These are phyloP conservation scores for Sciurus carolinensis DNA, from an alignment of 2,797 vertebrate genomes.

Conservation along the genomic window DNA sequence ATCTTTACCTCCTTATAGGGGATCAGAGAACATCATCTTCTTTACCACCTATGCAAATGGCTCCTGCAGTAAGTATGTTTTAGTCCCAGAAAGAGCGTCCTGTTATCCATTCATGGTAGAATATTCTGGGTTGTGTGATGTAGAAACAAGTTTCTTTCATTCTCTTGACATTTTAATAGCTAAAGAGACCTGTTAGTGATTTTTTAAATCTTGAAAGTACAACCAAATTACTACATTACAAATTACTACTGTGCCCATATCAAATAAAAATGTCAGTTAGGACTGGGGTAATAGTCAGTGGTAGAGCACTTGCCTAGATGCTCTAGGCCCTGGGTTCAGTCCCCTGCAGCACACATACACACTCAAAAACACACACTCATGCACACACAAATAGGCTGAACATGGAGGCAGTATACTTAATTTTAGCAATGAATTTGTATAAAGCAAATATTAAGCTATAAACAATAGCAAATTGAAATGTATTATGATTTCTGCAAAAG, in stretches of 20 bases:
- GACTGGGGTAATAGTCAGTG: neutral
- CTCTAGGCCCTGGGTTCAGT: neutral
- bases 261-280: slow-evolving; percentile 21
- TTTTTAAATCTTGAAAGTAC: slow-evolving; percentile 62
- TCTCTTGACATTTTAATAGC: slow-evolving; percentile 25
- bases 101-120: neutral
- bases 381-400: too few species aligned
- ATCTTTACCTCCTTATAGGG: slow-evolving; percentile 90
- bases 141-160: slow-evolving; percentile 33
- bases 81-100: slow-evolving; percentile 32
- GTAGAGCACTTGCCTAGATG: neutral
- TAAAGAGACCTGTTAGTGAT: slow-evolving; percentile 53
- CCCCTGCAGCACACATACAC: neutral
- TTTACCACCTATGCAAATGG: slow-evolving; percentile 93
- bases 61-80: slow-evolving; percentile 95
- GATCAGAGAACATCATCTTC: slow-evolving; percentile 91
- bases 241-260: neutral
- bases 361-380: too few species aligned
- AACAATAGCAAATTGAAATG: slow-evolving; percentile 14
- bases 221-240: slow-evolving; percentile 27
- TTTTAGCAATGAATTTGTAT: neutral
- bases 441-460: slow-evolving; percentile 29
- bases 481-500: neutral
- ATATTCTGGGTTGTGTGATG: slow-evolving; percentile 9
- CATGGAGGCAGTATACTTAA: neutral